These are phyloP conservation scores for Tridacna gigas DNA, from an alignment of 2,888 invertebrate species.

Conservation along the genomic window DNA sequence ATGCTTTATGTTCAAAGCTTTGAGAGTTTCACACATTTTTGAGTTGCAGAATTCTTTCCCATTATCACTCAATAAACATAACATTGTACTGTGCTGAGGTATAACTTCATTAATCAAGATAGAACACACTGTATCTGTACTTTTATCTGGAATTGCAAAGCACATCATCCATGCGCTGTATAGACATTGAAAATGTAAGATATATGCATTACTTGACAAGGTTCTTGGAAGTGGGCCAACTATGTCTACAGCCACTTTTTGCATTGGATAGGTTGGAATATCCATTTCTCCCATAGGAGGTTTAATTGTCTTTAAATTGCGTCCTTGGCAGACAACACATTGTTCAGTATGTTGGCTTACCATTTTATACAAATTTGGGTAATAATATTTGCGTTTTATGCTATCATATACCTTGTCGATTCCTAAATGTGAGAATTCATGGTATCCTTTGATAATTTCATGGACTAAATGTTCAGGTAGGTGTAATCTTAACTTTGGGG, in stretches of 20 bases:
- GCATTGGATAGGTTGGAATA: conserved; percentile 42
- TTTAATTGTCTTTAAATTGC: conserved; percentile 10
- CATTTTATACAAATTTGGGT: too few species aligned
- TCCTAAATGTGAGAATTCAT: conserved; percentile 20
- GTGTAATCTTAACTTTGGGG: conserved; percentile 1
- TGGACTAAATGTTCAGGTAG: conserved; percentile 10
- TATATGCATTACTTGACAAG: conserved; percentile 44
- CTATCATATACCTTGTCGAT: too few species aligned
- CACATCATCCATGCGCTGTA: conserved; percentile 29
- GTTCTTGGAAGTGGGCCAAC: conserved; percentile 42
- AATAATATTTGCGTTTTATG: too few species aligned
- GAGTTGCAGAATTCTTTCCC: conserved; percentile 33
- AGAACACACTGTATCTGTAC: conserved; percentile 6
- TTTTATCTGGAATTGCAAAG: conserved; percentile 30
- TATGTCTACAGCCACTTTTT: conserved; percentile 38
- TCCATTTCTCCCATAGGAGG: conserved; percentile 57
- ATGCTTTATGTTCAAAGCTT: conserved; percentile 39
- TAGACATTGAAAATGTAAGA: conserved; percentile 26
- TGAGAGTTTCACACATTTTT: conserved; percentile 31
- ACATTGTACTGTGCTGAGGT: conserved; percentile 28
- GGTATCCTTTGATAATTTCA: conserved; percentile 4
- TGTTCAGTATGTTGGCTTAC: conserved; percentile 14
- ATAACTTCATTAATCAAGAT: conserved; percentile 27
- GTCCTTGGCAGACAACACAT: conserved; percentile 42
- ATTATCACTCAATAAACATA: conserved; percentile 42